Percentiles rank a stretch among this genome's conserved stretches.
These are phyloP conservation scores for Lepidostoma basale DNA, from an alignment of 1,140 invertebrate genomes.

Conservation along the genomic window DNA sequence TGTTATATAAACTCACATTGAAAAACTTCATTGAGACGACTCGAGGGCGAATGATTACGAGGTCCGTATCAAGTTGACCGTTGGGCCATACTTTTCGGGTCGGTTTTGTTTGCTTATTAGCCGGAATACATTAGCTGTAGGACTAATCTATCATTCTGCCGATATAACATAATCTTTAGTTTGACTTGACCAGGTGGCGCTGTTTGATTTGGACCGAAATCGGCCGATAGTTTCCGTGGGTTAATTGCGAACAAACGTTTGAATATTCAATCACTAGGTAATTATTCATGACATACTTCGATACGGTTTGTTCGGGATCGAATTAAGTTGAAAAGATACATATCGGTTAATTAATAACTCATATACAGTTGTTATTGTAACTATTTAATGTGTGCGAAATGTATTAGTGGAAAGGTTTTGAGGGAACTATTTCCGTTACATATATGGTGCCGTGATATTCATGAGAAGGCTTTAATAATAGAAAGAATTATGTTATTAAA, in stretches of 20 bases:
- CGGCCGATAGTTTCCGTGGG: constrained; percentile 8
- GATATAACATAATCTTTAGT: constrained; percentile 46
- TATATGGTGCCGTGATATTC: no score
- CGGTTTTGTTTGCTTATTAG: constrained; percentile 40
- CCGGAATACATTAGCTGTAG: constrained; percentile 44
- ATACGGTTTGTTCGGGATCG: constrained; percentile 8
- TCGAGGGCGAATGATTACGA: background rate
- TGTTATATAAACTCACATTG: background rate
- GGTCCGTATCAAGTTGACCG: constrained; percentile 15
- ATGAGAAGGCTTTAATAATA: no score
- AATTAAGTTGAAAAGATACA: constrained; percentile 8
- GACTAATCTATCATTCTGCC: constrained; percentile 45
- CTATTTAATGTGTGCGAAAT: no score
- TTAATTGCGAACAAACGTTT: constrained; percentile 9
- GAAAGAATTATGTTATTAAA: no score
- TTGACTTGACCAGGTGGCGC: constrained; percentile 37
- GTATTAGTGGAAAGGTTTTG: no score
- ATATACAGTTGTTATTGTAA: no score
- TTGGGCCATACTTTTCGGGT: constrained; percentile 1
- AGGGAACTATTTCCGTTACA: no score
- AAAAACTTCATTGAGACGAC: background rate
- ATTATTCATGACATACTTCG: constrained; percentile 12
- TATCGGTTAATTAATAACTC: constrained; percentile 2
- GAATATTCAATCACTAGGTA: constrained; percentile 6
- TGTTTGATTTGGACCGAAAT: constrained; percentile 4